These are phyloP conservation scores for Gnatocerus cornutus DNA, from an alignment of 2,888 invertebrate genomes.

Conservation along the genomic window DNA sequence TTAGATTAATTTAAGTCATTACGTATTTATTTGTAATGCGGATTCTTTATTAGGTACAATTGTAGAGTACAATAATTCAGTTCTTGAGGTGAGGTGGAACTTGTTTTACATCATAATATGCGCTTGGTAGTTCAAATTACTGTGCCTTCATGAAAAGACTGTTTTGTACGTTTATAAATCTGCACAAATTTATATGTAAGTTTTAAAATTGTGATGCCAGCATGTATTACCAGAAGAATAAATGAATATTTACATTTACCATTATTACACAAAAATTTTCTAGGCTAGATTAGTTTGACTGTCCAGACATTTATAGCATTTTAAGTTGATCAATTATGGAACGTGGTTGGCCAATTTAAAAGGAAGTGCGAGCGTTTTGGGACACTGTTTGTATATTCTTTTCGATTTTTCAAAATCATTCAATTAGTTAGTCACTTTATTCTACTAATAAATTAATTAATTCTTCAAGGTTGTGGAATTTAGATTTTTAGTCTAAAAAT, in stretches of 20 bases:
- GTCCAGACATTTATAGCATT: too few relatives aligned
- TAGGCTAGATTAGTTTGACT: too few relatives aligned
- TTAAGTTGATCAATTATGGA: too few relatives aligned
- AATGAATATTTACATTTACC: constrained; percentile 1
- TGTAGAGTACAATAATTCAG: neutral
- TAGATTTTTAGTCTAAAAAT: too few relatives aligned
- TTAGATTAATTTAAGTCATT: neutral
- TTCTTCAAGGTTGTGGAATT: too few relatives aligned
- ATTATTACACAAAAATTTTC: too few relatives aligned
- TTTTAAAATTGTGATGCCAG: constrained; percentile 27
- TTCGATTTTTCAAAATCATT: too few relatives aligned
- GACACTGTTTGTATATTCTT: too few relatives aligned
- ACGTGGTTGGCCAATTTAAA: too few relatives aligned
- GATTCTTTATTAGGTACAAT: neutral
- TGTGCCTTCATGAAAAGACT: constrained; percentile 41
- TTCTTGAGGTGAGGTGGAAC: neutral
- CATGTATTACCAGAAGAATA: constrained; percentile 27
- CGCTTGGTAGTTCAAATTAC: constrained; percentile 4
- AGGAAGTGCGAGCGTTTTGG: too few relatives aligned
- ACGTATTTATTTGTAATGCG: neutral
- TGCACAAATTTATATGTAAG: constrained; percentile 30
- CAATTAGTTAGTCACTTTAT: too few relatives aligned
- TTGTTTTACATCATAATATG: neutral
- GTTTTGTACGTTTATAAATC: constrained; percentile 43
- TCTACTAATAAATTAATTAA: too few relatives aligned